These are phyloP conservation scores for Ataeniobius toweri DNA, from an alignment of 2,797 vertebrate species.

Conservation along the genomic window DNA sequence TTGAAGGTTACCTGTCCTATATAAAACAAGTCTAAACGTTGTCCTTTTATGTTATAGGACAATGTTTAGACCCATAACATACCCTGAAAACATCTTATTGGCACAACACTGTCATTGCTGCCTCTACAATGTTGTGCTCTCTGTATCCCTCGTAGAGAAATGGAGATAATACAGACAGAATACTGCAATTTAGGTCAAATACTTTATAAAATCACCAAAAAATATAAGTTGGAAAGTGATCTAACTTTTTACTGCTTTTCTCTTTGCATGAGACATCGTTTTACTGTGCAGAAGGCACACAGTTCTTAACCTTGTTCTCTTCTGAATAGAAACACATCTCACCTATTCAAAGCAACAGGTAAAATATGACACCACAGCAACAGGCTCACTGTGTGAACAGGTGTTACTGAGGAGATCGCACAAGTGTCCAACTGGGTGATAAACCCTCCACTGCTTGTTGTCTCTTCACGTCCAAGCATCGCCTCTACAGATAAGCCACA, in stretches of 20 bases:
- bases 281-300: background rate
- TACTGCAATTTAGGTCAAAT: background rate
- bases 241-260: background rate
- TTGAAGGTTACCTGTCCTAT: too few relatives aligned
- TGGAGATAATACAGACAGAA: too few relatives aligned
- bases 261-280: background rate
- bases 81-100: too few relatives aligned
- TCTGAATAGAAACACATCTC: background rate
- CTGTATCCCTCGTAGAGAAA: too few relatives aligned
- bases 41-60: too few relatives aligned
- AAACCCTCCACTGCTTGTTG: background rate
- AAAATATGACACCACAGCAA: background rate
- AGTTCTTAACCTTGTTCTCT: background rate
- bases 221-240: too few relatives aligned
- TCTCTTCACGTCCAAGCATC: slow-evolving; percentile 17
- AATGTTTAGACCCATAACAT: too few relatives aligned
- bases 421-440: background rate
- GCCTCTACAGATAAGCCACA: slow-evolving; percentile 16
- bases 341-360: background rate
- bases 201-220: background rate
- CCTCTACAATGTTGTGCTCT: too few relatives aligned
- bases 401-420: slow-evolving; percentile 2
- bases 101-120: too few relatives aligned
- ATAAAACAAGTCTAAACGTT: too few relatives aligned
- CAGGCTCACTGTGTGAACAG: slow-evolving; percentile 13